Evolutionary conservation across 2,113 vertebrate genomes (phyloP).

Genomic region (Ageneiosus marmoratus): DNA sequence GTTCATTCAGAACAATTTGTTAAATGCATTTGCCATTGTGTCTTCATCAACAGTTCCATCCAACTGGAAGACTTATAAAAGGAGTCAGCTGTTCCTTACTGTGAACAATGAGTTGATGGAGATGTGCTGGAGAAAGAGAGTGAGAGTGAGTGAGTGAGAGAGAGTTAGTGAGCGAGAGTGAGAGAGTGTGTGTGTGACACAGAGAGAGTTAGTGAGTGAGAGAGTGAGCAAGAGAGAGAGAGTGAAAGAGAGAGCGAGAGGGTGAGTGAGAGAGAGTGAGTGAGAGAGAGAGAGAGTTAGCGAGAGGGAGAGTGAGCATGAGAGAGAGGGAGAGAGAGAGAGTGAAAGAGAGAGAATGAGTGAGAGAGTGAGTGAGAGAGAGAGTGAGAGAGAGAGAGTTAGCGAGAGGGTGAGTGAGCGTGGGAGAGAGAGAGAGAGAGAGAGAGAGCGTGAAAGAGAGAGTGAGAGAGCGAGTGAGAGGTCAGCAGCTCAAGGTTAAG

Average conservation of each 20-base stretch:
- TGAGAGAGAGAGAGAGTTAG: too few relatives aligned
- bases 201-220: background rate
- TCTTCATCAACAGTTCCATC: background rate
- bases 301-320: too few relatives aligned
- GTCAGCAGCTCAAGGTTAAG: constrained; percentile 19
- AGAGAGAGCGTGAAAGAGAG: too few relatives aligned
- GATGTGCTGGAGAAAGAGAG: too few relatives aligned
- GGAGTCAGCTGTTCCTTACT: background rate
- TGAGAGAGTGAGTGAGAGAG: background rate
- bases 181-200: too few relatives aligned
- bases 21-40: background rate
- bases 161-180: too few relatives aligned
- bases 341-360: too few relatives aligned
- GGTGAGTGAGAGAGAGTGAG: too few relatives aligned
- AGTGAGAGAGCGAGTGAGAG: background rate
- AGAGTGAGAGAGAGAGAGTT: too few relatives aligned
- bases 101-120: background rate
- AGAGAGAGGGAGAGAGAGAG: background rate
- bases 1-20: background rate
- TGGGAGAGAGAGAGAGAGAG: too few relatives aligned
- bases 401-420: too few relatives aligned
- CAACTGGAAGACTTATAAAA: background rate
- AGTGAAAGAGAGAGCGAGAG: background rate
- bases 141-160: background rate
- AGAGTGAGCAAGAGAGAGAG: too few relatives aligned